Evolutionary conservation across 2,113 vertebrate genomes (phyloP).

Genomic region (Seriola aureovittata): DNA sequence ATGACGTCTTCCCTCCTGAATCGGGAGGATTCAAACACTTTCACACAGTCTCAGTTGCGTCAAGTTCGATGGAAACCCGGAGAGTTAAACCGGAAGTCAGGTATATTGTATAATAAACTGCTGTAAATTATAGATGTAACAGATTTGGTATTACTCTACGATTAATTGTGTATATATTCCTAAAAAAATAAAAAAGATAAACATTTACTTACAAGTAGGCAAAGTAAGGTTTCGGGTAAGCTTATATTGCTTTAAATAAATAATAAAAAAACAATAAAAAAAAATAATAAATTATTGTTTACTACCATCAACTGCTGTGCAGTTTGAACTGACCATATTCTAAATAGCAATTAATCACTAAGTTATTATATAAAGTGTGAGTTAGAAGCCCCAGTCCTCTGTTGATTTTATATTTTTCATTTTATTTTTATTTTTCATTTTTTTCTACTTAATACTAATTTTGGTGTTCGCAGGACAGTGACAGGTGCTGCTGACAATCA

Average conservation of each 20-base stretch:
- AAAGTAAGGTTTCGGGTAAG: neutral
- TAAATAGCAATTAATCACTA: neutral
- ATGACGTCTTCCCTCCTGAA: conserved; percentile 63
- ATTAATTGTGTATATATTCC: neutral
- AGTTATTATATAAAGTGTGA: neutral
- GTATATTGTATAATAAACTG: neutral
- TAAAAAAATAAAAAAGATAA: neutral
- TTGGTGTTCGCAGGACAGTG: neutral
- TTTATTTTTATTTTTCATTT: too few species aligned
- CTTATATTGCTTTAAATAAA: neutral
- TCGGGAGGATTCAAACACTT: conserved; percentile 54
- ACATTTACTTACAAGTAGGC: neutral
- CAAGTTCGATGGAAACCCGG: conserved; percentile 9
- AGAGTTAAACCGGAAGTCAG: conserved; percentile 15
- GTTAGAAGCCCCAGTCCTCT: neutral
- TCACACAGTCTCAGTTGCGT: conserved; percentile 51
- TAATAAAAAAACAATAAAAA: neutral
- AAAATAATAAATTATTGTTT: too few species aligned
- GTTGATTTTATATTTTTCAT: neutral
- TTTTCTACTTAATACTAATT: neutral
- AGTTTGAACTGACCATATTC: neutral
- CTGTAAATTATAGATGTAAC: neutral
- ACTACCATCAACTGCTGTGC: too few species aligned
- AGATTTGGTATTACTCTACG: neutral
- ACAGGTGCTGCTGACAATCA: neutral